Conservation (phyloP, 2,113 vertebrate species). For the Synchiropus splendidus region DNA sequence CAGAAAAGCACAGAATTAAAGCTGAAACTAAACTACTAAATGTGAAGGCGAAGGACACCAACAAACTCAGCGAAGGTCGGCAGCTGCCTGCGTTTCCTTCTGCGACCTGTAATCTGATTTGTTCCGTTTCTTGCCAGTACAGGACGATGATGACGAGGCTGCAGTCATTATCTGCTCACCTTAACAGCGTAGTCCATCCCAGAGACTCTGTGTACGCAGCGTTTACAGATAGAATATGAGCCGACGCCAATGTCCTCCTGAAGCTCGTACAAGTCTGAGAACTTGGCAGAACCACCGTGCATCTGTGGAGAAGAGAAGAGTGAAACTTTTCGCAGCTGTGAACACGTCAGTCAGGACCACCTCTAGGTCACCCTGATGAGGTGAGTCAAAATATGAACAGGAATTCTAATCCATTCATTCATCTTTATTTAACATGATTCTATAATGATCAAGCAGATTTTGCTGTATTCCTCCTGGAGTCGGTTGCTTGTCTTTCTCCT, state of each 20-base stretch:
- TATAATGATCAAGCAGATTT: too few species aligned
- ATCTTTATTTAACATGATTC: too few species aligned
- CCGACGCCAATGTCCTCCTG: slow-evolving; percentile 96
- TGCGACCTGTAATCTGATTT: too few species aligned
- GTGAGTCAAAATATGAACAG: too few species aligned
- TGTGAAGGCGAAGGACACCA: neutral
- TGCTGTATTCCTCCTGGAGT: too few species aligned
- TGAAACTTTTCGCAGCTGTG: slow-evolving; percentile 3
- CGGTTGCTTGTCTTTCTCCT: too few species aligned
- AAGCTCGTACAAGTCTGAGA: slow-evolving; percentile 85
- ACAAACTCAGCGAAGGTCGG: neutral
- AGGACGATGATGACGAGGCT: too few species aligned
- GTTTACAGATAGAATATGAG: slow-evolving; percentile 95
- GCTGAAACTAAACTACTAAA: neutral
- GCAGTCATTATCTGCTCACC: slow-evolving; percentile 56
- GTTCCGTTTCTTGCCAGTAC: too few species aligned
- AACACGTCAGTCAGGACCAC: too few species aligned
- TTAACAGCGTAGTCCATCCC: slow-evolving; percentile 94
- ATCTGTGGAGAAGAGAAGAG: slow-evolving; percentile 60
- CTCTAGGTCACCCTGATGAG: too few species aligned
- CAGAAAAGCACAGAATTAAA: too few species aligned
- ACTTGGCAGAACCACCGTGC: slow-evolving; percentile 78
- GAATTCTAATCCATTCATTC: too few species aligned
- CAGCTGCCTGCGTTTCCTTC: neutral
- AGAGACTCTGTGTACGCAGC: slow-evolving; percentile 81